A percentile compares a stretch with the other conserved stretches of the same genome.
phyloP scores from a whole-genome alignment of 2,888 invertebrate genomes.

The Trissolcus brochymenae region DNA sequence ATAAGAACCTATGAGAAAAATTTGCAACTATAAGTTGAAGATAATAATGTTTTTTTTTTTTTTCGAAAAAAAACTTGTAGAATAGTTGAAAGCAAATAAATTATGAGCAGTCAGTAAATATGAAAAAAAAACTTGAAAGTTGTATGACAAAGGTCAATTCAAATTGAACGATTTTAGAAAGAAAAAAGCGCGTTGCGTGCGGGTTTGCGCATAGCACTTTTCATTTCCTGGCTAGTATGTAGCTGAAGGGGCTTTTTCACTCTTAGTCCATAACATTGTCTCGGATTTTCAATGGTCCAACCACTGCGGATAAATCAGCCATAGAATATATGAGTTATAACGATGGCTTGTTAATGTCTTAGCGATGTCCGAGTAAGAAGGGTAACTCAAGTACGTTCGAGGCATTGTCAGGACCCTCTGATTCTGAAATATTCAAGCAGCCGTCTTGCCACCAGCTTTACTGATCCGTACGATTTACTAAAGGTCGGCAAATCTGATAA shows the following conservation, averaged over 20 bases:
- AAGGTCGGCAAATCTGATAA: constrained; percentile 76
- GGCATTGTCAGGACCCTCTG: constrained; percentile 67
- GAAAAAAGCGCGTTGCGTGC: constrained; percentile 52
- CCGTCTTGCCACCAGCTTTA: constrained; percentile 52
- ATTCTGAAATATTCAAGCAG: constrained; percentile 75
- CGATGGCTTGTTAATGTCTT: constrained; percentile 75
- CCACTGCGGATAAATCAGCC: constrained; percentile 61
- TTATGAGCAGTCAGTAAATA: background rate
- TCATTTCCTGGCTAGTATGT: constrained; percentile 33
- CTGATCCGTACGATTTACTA: constrained; percentile 59
- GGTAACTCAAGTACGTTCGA: constrained; percentile 67
- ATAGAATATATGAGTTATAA: constrained; percentile 65
- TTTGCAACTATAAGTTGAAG: too few relatives aligned
- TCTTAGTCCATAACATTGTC: constrained; percentile 62
- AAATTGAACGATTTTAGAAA: constrained; percentile 16
- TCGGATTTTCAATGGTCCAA: constrained; percentile 62
- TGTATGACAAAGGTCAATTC: background rate
- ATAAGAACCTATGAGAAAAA: too few relatives aligned
- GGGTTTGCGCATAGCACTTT: constrained; percentile 45
- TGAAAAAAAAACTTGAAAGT: constrained; percentile 17
- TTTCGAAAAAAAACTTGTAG: too few relatives aligned
- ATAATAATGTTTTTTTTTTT: too few relatives aligned
- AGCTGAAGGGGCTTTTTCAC: constrained; percentile 58
- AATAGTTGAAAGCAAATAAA: background rate
- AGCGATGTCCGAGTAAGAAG: constrained; percentile 63